A percentile compares a stretch with the other conserved stretches of the same genome.
Evolutionary conservation across 2,797 vertebrate species (phyloP).

Genomic region (Bothrops alternatus): DNA sequence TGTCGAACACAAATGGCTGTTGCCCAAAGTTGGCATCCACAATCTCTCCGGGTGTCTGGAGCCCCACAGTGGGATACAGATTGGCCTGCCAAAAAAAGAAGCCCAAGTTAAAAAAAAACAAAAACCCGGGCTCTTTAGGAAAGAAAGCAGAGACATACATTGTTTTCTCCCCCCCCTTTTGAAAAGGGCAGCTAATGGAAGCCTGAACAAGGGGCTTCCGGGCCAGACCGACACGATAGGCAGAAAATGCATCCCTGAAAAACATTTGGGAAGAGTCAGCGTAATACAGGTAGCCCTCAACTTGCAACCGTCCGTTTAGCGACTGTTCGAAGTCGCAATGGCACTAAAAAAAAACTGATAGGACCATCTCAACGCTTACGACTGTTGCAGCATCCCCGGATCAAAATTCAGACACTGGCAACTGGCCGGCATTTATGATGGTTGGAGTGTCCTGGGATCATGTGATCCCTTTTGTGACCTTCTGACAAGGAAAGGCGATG

Average conservation of each 20-base stretch:
- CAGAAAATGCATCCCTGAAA: neutral
- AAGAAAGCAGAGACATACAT: neutral
- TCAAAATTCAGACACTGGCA: neutral
- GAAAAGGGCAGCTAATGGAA: slow-evolving; percentile 1
- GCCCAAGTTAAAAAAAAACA: slow-evolving; percentile 47
- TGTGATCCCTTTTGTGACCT: neutral
- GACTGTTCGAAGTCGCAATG: neutral
- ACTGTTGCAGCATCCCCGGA: neutral
- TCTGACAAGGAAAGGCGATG: neutral
- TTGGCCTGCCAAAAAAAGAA: slow-evolving; percentile 81
- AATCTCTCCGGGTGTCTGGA: slow-evolving; percentile 96
- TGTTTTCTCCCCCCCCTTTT: neutral
- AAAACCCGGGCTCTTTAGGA: neutral
- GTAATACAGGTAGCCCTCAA: neutral
- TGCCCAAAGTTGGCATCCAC: slow-evolving; percentile 98
- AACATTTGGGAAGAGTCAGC: rapidly evolving
- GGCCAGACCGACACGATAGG: neutral
- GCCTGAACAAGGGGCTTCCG: neutral
- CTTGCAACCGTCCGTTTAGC: neutral
- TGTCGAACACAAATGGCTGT: slow-evolving; percentile 98
- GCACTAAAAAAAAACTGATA: neutral
- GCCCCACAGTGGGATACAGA: slow-evolving; percentile 95
- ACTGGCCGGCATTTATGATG: neutral
- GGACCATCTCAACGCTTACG: neutral
- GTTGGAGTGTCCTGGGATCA: neutral